Evolutionary conservation across 2,888 invertebrate species (phyloP), one percentile per base, ranked within the genome.

Genomic region (Clostera curtula): DNA sequence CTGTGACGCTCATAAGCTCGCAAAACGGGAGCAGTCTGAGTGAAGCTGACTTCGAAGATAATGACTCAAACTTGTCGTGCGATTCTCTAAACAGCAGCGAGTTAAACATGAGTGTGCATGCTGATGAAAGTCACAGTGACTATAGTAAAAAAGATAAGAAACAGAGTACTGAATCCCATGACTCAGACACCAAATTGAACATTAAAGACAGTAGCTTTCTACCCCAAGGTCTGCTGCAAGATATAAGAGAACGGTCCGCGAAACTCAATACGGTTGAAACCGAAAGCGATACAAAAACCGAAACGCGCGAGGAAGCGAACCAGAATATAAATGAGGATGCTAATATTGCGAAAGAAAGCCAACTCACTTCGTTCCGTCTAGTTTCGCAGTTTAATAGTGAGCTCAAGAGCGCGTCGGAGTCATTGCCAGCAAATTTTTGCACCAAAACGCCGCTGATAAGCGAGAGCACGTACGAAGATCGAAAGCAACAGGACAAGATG

Each of bases 21-120:
- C 80, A 85, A 61, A 80, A 75, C 49, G 76, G 87, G 31, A 89
- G 86, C 52, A 68, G 86, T 27, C 90, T 90, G 55, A 89, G 88
- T 75, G 64, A 90, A 56, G 83, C 87, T 27, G 90, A 90, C 70
- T 90, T 88, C 55, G 90, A 90, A 71, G 89, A 89, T 65, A 89
- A 89, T 70, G 90, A 91, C 56, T 91, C 90, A 40, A 92, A 90
- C 54, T 87, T 93, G 56, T 93, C 93, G 60, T 93, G 91, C 68
- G 93, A 94, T 66, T 93, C 93, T 15, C 71, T 94, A 43, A 93
- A 92, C 66, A 90, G 90, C 50, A 88, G 87, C 41, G 90, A 92
- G 61, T 66, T 89, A 51, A 86, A 85, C 55, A 80, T 80, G 51
- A 82, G 77, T 61, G 70, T 79, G 58, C 75, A 79, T 48, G 66